Percentiles rank a stretch among this genome's conserved stretches.
Evolutionary conservation across 2,888 invertebrate genomes (phyloP).

Genomic region (Nemoura dubitans): DNA sequence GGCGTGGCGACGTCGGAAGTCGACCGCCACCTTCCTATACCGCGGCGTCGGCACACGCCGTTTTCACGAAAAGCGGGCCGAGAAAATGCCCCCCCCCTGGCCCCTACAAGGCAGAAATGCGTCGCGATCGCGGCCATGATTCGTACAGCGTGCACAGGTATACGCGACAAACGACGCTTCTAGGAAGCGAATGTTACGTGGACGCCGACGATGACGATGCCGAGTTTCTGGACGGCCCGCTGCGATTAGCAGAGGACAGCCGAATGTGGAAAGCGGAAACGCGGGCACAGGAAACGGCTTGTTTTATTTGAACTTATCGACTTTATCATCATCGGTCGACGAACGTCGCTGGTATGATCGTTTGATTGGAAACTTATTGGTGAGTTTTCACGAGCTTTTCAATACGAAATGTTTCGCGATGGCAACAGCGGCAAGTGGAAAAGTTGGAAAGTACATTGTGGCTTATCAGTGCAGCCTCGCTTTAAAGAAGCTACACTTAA

Average conservation of each 20-base stretch:
- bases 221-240: neutral
- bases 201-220: neutral
- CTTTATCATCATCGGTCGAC: neutral
- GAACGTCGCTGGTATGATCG: neutral
- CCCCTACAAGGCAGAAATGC: too few species aligned
- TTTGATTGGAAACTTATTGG: neutral
- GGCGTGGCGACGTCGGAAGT: slow-evolving; percentile 1
- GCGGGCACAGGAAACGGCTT: neutral
- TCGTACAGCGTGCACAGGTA: neutral
- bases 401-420: neutral
- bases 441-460: neutral
- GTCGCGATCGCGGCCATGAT: neutral
- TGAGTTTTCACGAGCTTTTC: neutral
- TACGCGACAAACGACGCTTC: neutral
- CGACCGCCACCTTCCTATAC: neutral
- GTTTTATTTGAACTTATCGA: neutral
- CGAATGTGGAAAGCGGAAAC: slow-evolving; percentile 7
- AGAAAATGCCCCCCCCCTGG: neutral
- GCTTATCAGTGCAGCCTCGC: neutral
- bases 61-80: neutral
- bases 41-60: neutral
- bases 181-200: neutral
- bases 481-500: neutral
- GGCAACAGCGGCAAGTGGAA: neutral
- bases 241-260: neutral